These are phyloP conservation scores for Microcebus ravelobensis DNA, from an alignment of 2,113 vertebrate genomes.

Conservation along the genomic window DNA sequence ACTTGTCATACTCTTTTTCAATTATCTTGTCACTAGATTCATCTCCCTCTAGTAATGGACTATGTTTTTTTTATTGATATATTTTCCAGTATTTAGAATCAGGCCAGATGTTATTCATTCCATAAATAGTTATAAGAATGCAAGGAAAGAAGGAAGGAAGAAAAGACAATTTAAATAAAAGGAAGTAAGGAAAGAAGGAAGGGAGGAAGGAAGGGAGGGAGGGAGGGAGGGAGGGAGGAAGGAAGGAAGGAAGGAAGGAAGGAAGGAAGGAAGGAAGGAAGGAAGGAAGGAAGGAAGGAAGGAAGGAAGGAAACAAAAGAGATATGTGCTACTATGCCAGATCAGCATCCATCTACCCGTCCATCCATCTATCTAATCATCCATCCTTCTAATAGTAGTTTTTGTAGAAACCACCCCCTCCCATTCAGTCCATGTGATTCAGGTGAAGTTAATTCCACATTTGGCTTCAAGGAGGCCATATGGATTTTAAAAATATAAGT, in stretches of 20 bases:
- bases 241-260: too few relatives aligned
- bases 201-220: too few relatives aligned
- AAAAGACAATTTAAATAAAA: too few relatives aligned
- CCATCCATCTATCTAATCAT: background rate
- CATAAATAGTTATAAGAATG: background rate
- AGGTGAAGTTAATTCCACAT: background rate
- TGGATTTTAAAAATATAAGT: slow-evolving; percentile 46
- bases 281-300: fast-evolving
- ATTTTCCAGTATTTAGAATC: background rate
- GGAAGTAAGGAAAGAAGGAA: fast-evolving
- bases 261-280: too few relatives aligned
- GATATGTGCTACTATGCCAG: background rate
- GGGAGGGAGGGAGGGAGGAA: background rate
- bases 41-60: background rate
- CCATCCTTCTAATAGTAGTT: background rate
- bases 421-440: background rate
- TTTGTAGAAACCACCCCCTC: background rate
- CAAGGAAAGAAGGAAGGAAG: background rate
- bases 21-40: background rate
- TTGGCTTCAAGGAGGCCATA: slow-evolving; percentile 14
- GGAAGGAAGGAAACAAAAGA: background rate
- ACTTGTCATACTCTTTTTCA: background rate
- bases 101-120: background rate
- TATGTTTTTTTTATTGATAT: background rate
- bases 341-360: background rate